phyloP scores from a whole-genome alignment of 2,113 vertebrate genomes.

The Notothenia rossii region DNA sequence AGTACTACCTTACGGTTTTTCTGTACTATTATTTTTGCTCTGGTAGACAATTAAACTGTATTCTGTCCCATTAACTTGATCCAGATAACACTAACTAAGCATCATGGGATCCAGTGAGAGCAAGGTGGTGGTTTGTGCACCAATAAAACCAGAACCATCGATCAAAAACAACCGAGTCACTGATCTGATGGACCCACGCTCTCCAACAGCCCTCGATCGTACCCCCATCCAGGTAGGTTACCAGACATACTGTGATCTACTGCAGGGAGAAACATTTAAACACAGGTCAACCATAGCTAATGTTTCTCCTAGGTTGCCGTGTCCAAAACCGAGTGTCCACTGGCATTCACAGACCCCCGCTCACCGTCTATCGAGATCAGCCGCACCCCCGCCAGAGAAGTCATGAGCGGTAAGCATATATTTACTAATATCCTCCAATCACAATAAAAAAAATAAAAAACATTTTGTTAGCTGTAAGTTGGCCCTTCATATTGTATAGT shows the following conservation, averaged over 20 bases:
- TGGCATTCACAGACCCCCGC: slow-evolving; percentile 85
- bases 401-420: slow-evolving; percentile 78
- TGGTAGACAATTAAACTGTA: background rate
- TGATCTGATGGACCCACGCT: slow-evolving; percentile 89
- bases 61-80: background rate
- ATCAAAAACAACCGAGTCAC: slow-evolving; percentile 76
- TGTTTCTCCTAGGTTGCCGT: slow-evolving; percentile 56
- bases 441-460: too few relatives aligned
- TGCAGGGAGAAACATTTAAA: background rate
- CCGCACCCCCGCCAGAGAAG: slow-evolving; percentile 89
- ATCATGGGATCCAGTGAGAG: slow-evolving; percentile 90
- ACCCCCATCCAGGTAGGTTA: slow-evolving; percentile 85
- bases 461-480: too few relatives aligned
- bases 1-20: too few relatives aligned
- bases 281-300: background rate
- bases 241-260: background rate
- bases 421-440: too few relatives aligned
- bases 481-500: too few relatives aligned
- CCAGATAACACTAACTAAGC: slow-evolving; percentile 3
- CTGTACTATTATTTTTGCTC: background rate
- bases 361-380: slow-evolving; percentile 89
- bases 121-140: slow-evolving; percentile 72
- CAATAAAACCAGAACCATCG: slow-evolving; percentile 68
- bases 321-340: slow-evolving; percentile 34
- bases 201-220: slow-evolving; percentile 86